Evolutionary conservation across 2,797 vertebrate species (phyloP).

Genomic region (Geotrypetes seraphini): DNA sequence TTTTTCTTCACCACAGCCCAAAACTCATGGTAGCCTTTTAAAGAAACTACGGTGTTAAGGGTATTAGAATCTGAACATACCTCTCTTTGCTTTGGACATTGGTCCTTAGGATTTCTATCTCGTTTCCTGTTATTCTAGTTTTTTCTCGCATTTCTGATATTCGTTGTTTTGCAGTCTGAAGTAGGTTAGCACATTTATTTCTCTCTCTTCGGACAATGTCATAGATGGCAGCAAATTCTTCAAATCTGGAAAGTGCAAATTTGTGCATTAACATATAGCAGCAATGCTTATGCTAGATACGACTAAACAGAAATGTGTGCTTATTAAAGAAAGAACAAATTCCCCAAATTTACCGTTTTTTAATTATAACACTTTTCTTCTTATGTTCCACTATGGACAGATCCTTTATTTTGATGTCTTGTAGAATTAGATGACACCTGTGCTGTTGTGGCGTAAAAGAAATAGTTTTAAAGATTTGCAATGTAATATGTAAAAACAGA

Average conservation of each 20-base stretch:
- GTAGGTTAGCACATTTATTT: constrained; percentile 67
- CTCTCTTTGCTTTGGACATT: constrained; percentile 60
- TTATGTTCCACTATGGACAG: constrained; percentile 62
- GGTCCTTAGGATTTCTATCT: constrained; percentile 64
- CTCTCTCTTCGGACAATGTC: constrained; percentile 63
- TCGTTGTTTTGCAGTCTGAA: constrained; percentile 59
- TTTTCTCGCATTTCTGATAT: constrained; percentile 57
- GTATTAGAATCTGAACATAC: too few species aligned
- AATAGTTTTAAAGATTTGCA: too few species aligned
- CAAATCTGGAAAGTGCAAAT: constrained; percentile 54
- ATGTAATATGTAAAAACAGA: too few species aligned
- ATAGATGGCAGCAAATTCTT: constrained; percentile 54
- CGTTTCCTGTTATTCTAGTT: constrained; percentile 62
- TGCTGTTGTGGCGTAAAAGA: constrained; percentile 22
- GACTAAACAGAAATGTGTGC: too few species aligned
- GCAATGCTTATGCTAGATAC: too few species aligned
- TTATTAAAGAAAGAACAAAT: constrained; percentile 16
- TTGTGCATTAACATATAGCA: too few species aligned
- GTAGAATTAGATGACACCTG: constrained; percentile 31
- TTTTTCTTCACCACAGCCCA: too few species aligned
- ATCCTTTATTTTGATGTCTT: constrained; percentile 70
- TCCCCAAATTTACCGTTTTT: constrained; percentile 54
- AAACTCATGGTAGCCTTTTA: too few species aligned
- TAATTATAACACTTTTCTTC: constrained; percentile 57
- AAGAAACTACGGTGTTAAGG: too few species aligned